phyloP scores from a whole-genome alignment of 2,888 invertebrate genomes.

The Agrilus mali region DNA sequence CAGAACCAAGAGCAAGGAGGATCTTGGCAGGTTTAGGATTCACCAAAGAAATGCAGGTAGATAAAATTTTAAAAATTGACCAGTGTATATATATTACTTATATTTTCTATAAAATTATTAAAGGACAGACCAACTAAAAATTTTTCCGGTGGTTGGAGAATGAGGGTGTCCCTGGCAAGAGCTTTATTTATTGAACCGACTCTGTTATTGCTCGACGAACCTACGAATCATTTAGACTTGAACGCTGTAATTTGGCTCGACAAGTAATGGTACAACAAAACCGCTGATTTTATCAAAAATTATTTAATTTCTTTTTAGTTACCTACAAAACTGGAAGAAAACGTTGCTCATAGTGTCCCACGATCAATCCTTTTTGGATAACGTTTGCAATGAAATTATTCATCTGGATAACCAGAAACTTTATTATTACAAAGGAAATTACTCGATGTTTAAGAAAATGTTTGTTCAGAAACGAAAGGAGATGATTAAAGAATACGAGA shows the following conservation, averaged over 20 bases:
- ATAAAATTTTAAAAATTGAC: neutral
- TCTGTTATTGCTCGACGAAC: slow-evolving; percentile 93
- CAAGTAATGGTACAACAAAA: slow-evolving; percentile 57
- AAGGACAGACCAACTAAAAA: slow-evolving; percentile 73
- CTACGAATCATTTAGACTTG: slow-evolving; percentile 97
- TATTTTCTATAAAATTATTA: slow-evolving; percentile 2
- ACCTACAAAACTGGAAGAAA: slow-evolving; percentile 97
- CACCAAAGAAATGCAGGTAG: slow-evolving; percentile 65
- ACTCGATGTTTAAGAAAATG: slow-evolving; percentile 99
- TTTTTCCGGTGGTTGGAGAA: slow-evolving; percentile 94
- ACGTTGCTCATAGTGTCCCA: slow-evolving; percentile 96
- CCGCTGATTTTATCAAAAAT: neutral
- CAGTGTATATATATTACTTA: neutral
- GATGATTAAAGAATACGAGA: slow-evolving; percentile 93
- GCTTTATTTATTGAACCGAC: slow-evolving; percentile 97
- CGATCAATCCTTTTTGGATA: slow-evolving; percentile 99
- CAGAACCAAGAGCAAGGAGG: slow-evolving; percentile 89
- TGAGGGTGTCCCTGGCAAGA: slow-evolving; percentile 95
- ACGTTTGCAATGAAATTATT: slow-evolving; percentile 97
- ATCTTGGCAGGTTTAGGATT: slow-evolving; percentile 97
- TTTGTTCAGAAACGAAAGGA: slow-evolving; percentile 90
- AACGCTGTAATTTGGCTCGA: slow-evolving; percentile 99
- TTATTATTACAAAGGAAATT: slow-evolving; percentile 95
- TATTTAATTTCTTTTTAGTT: slow-evolving; percentile 42
- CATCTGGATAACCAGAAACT: slow-evolving; percentile 92